These are phyloP conservation scores for Columba guinea DNA, from an alignment of 2,797 vertebrate genomes.

Conservation along the genomic window DNA sequence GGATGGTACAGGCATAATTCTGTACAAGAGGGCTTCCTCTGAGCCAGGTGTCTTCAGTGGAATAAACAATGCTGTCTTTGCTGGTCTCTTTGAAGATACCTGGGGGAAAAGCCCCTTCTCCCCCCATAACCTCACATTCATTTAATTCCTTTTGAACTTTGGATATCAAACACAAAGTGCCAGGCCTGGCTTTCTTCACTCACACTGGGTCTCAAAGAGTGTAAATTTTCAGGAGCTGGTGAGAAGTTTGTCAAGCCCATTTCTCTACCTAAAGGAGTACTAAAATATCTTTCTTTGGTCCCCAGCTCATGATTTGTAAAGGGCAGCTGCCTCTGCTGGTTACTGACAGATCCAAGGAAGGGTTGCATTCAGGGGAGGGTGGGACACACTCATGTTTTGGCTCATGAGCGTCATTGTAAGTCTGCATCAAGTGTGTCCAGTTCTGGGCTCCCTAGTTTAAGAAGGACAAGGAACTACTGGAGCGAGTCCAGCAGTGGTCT, in stretches of 20 bases:
- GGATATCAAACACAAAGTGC: neutral
- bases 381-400: neutral
- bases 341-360: neutral
- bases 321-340: neutral
- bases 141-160: conserved; percentile 18
- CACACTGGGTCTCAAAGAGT: neutral
- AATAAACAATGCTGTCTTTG: neutral
- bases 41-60: neutral
- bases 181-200: neutral
- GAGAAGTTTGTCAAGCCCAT: neutral
- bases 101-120: neutral
- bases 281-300: neutral
- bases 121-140: neutral
- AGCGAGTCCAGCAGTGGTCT: too few species aligned
- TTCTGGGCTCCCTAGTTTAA: too few species aligned
- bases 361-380: neutral
- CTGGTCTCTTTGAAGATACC: neutral
- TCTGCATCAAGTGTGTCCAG: neutral
- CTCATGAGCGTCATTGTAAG: neutral
- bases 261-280: neutral
- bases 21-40: neutral
- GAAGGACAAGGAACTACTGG: too few species aligned
- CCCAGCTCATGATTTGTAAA: neutral
- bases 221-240: neutral
- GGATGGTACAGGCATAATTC: neutral